phyloP scores from a whole-genome alignment of 2,888 invertebrate genomes.

The Druceiella hillmani region DNA sequence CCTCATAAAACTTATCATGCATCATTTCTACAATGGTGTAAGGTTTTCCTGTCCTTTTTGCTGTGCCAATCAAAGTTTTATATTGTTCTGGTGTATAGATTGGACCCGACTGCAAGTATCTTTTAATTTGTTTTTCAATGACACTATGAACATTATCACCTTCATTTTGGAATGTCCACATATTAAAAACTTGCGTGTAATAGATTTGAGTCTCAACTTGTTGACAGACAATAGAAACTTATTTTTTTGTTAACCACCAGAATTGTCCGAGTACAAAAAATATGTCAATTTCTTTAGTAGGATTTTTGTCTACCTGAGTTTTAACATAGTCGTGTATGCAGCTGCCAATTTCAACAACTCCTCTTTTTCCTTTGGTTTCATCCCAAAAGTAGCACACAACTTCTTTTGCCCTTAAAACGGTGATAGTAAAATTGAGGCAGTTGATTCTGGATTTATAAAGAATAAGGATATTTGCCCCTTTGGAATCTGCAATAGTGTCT shows the following conservation, averaged over 20 bases:
- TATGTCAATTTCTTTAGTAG: constrained; percentile 15
- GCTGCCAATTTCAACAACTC: constrained; percentile 24
- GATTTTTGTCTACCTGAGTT: constrained; percentile 11
- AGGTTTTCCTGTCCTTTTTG: constrained; percentile 20
- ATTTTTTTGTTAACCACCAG: constrained; percentile 19
- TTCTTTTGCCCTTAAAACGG: constrained; percentile 9
- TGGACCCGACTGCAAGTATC: constrained; percentile 16
- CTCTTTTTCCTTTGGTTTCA: too few relatives aligned
- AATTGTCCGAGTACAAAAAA: constrained; percentile 23
- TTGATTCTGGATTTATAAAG: constrained; percentile 19
- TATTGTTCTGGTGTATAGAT: constrained; percentile 20
- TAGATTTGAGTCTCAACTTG: constrained; percentile 15
- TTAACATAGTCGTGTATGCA: constrained; percentile 19
- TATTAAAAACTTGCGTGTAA: constrained; percentile 23
- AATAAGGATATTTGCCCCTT: constrained; percentile 14
- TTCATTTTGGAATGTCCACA: constrained; percentile 24
- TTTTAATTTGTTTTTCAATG: constrained; percentile 22
- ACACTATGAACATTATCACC: constrained; percentile 25
- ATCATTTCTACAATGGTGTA: constrained; percentile 17
- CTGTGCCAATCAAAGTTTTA: constrained; percentile 15
- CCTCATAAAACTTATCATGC: constrained; percentile 15
- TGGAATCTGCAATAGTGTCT: constrained; percentile 12
- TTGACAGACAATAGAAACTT: constrained; percentile 11
- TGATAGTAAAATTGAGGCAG: constrained; percentile 23
- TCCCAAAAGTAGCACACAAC: constrained; percentile 22